Evolutionary conservation across 2,797 vertebrate species (phyloP), one percentile per base, ranked within the genome.

Genomic region (Takifugu rubripes): DNA sequence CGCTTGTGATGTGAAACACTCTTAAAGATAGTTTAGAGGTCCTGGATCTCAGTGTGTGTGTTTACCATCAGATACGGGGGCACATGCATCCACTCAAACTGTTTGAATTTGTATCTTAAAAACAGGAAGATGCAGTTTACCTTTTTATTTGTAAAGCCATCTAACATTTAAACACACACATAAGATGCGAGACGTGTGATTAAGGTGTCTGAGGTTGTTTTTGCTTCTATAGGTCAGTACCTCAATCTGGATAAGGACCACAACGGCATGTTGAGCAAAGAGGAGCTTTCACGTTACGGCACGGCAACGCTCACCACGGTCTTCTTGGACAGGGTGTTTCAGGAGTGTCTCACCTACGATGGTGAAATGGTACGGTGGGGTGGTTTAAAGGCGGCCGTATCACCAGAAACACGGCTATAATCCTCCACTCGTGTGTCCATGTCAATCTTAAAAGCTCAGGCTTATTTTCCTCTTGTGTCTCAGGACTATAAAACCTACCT

Each of bases 401-500:
- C 21, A 21, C 21, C 21, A 21, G 21, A 21, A 21, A 21, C 21
- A 21, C 21, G 21, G 21, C 21, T 21, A 21, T 21, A 21, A 21
- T 21, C 21, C 21, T 21, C 21, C 21, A 21, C 21, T 5, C 27
- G 27, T 29, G 27, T 29, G 42, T 16, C 7, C n/a, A n/a, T 15
- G 14, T 44, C 5, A 16, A 44, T n/a, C 6, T 3, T 43, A 16
- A 42, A 42, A 42, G 1, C 25, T 2, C 43, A n/a, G 11, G 21
- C 21, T 16, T 44, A 8, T 15, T 8, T 3, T 64, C n/a, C 53
- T 51, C 24, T 49, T 36, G 11, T 58, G 0, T 79, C 77, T 44
- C 84, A 99, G 97, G 97, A 99, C 86, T 99, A 99, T 81, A 99
- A 99, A 81, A 99, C 97, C 25, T 99, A 99, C 84, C 85, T 99